Conservation (phyloP, 2,797 vertebrate genomes). For the Peromyscus melanophrys region DNA sequence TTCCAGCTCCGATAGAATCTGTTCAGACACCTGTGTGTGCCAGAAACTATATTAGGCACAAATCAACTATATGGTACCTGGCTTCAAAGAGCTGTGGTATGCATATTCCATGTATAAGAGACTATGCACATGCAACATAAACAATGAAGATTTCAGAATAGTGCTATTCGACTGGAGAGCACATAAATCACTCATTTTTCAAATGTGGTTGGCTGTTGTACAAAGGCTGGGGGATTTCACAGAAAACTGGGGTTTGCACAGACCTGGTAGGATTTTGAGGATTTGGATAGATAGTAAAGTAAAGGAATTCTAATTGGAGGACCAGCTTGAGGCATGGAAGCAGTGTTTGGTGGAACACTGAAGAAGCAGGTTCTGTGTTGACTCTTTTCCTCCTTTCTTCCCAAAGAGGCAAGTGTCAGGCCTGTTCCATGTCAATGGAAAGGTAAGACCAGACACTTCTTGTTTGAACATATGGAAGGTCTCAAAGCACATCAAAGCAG, state of each 20-base stretch:
- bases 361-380: not conserved
- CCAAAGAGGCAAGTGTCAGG: constrained; percentile 31
- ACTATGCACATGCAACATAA: not conserved
- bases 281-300: not conserved
- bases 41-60: not conserved
- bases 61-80: constrained; percentile 6
- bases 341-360: not conserved
- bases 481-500: constrained; percentile 70
- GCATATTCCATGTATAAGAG: not conserved
- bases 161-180: not conserved
- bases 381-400: not conserved
- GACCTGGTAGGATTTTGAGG: constrained; percentile 21
- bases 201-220: not conserved
- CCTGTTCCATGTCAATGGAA: constrained; percentile 18
- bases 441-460: constrained; percentile 69
- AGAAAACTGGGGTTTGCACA: not conserved
- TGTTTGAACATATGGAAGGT: constrained; percentile 72
- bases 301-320: not conserved
- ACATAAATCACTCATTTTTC: constrained; percentile 1
- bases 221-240: not conserved
- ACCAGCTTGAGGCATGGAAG: not conserved
- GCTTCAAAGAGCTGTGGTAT: not conserved
- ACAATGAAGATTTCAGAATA: not conserved
- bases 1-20: constrained; percentile 26
- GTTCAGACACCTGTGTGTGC: constrained; percentile 6